Evolutionary conservation across 1,140 invertebrate genomes (phyloP).

Genomic region (Lineus longissimus): DNA sequence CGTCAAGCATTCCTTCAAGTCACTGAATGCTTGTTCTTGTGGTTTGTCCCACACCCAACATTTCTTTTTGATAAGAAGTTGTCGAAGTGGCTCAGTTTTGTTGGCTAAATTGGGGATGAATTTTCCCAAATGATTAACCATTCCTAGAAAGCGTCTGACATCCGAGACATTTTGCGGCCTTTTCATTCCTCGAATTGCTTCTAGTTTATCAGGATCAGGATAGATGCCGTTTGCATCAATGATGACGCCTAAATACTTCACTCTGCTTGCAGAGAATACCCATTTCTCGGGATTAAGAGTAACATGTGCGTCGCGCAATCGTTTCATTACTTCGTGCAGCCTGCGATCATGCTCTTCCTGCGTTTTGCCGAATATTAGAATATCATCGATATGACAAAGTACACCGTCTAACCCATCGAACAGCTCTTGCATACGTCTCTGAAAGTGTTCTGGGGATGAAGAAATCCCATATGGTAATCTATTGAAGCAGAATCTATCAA

Average conservation of each 20-base stretch:
- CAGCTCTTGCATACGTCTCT: conserved; percentile 15
- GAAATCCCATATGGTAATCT: conserved; percentile 17
- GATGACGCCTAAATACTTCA: conserved; percentile 50
- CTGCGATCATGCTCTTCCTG: conserved; percentile 25
- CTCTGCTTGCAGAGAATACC: conserved; percentile 29
- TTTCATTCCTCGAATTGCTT: conserved; percentile 6
- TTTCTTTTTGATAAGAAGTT: not conserved
- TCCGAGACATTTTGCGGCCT: too few relatives aligned
- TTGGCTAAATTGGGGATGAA: too few relatives aligned
- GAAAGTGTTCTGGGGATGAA: conserved; percentile 19
- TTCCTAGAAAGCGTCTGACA: too few relatives aligned
- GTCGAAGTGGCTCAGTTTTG: not conserved
- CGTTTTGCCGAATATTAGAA: conserved; percentile 25
- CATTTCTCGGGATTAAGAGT: conserved; percentile 45
- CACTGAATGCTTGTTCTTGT: not conserved
- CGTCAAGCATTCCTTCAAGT: not conserved
- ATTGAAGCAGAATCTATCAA: conserved; percentile 21
- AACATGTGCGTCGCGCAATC: conserved; percentile 25
- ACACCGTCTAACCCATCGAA: conserved; percentile 18
- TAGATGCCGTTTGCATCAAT: conserved; percentile 28
- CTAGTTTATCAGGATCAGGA: conserved; percentile 46
- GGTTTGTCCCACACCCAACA: not conserved
- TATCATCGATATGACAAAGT: conserved; percentile 29
- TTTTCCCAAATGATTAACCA: too few relatives aligned
- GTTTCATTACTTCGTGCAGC: conserved; percentile 27